Conservation (phyloP, 2,888 invertebrate species). For the Dicyrtomina minuta region DNA sequence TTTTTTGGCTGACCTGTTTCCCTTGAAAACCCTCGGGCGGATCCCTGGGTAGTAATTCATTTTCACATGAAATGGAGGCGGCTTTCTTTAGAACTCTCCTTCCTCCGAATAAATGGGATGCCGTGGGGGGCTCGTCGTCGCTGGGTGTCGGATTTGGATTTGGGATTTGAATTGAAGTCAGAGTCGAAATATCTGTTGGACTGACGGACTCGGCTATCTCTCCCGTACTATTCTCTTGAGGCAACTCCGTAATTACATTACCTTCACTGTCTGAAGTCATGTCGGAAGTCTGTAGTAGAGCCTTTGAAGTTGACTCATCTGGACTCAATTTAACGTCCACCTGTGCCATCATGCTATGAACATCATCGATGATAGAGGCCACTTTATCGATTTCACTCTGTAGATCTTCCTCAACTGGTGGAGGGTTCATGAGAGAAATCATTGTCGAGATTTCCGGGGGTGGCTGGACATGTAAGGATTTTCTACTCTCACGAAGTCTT, state of each 20-base stretch:
- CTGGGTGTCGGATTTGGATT: background rate
- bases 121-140: background rate
- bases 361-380: conserved; percentile 41
- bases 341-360: conserved; percentile 32
- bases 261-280: background rate
- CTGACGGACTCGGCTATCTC: background rate
- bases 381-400: conserved; percentile 42
- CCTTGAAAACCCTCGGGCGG: background rate
- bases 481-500: conserved; percentile 25
- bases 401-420: conserved; percentile 37
- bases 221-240: background rate
- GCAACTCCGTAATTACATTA: background rate
- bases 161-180: background rate
- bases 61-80: conserved; percentile 51
- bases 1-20: background rate
- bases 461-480: conserved; percentile 44
- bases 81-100: conserved; percentile 43
- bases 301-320: no score
- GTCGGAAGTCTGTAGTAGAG: no score
- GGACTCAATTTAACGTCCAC: background rate
- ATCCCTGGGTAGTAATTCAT: conserved; percentile 32
- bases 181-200: background rate
- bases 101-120: background rate
- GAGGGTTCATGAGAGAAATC: conserved; percentile 44
- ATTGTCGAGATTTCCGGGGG: conserved; percentile 49